Conservation (phyloP, 1,140 invertebrate species). For the Aphelenchoides besseyi region DNA sequence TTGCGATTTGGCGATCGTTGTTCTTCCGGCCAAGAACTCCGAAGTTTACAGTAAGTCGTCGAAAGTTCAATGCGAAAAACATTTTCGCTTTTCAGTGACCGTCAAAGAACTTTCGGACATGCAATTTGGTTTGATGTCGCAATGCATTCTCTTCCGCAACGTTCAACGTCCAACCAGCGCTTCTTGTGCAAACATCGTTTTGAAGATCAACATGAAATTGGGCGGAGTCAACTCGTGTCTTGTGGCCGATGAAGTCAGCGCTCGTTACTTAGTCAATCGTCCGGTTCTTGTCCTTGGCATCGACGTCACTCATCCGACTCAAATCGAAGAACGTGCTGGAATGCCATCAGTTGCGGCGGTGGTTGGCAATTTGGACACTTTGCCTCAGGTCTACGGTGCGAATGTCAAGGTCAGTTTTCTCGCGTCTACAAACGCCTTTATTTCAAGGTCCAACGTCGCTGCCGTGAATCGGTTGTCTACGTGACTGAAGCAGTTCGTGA, state of each 20-base stretch:
- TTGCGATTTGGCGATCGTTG: conserved; percentile 52
- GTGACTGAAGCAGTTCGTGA: conserved; percentile 71
- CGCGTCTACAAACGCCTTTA: background rate
- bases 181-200: conserved; percentile 72
- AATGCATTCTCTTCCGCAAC: conserved; percentile 74
- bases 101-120: conserved; percentile 77
- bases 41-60: conserved; percentile 50
- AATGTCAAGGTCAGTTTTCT: conserved; percentile 33
- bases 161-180: conserved; percentile 62
- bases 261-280: conserved; percentile 39
- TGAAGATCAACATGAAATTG: conserved; percentile 81
- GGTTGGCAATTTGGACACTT: conserved; percentile 53
- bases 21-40: conserved; percentile 46
- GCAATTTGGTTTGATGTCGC: conserved; percentile 74
- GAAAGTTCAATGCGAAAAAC: background rate
- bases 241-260: conserved; percentile 34
- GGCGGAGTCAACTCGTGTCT: conserved; percentile 77
- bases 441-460: conserved; percentile 42
- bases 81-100: conserved; percentile 46
- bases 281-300: conserved; percentile 76
- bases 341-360: conserved; percentile 81
- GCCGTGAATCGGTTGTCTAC: conserved; percentile 73
- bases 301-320: conserved; percentile 67
- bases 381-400: conserved; percentile 47
- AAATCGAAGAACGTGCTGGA: conserved; percentile 65